Base-by-base conservation (phyloP, 2,113 vertebrate species). In the Anhinga anhinga region DNA sequence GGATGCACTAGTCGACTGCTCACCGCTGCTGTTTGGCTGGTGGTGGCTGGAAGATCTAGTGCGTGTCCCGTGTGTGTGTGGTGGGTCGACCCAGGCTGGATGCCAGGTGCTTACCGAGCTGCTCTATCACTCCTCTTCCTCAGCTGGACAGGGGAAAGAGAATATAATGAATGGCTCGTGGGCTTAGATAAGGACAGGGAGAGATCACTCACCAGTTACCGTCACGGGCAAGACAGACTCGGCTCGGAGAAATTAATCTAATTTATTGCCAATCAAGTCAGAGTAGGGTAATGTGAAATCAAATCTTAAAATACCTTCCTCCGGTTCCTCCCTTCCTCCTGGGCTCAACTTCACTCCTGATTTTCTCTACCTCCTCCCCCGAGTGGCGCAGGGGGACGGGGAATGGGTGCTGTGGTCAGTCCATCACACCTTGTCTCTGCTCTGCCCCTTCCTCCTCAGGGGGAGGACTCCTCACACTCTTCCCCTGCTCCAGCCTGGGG, bases 111-210 rank as follows among this genome's bases (percentile, higher is more conserved):
- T 13, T 52, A 36, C 72, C 53, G 25, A 77, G 25, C 58, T 1
- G 1, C 27, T 83, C 18, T 63, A 4, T 45, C 26, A 12, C 26
- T 82, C 19, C 30, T 12, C 4, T 27, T 85, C 5, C 36, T 56
- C 29, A 71, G 34, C 36, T 61, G 71, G 29, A 38, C 13, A 3
- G 30, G 32, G 25, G 12, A 53, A 15, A 73, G 49, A 77, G 77
- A 58, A 36, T 23, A 15, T 11, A 52, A 17, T 1, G 1, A 40
- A 73, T 61, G 29, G 40, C 25, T 50, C 0, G 0, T 56, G 56
- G 32, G 29, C 62, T 3, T 3, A 52, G 40, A 58, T 62, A 59
- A 73, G 58, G 49, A 20, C 30, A 26, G 44, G 18, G 56, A 23
- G 56, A 23, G 38, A n/a, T 61, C 36, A 10, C 18, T 66, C 45